phyloP scores from a whole-genome alignment of 2,113 vertebrate species.

The Vidua chalybeata region DNA sequence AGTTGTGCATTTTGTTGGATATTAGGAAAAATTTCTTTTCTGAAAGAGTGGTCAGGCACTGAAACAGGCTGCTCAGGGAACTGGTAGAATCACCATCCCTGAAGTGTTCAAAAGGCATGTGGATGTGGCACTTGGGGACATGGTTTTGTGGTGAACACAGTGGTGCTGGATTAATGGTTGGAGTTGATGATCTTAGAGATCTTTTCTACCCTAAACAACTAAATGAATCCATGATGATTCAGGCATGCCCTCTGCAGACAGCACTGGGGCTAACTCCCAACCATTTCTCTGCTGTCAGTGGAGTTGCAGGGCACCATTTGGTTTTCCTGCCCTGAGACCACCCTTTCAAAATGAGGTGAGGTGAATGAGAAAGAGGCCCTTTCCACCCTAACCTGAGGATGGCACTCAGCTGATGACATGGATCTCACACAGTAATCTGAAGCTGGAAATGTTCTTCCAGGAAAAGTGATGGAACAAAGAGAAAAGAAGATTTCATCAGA shows the following conservation, averaged over 20 bases:
- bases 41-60: not conserved
- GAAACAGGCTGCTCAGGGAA: not conserved
- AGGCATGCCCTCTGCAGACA: rapidly evolving
- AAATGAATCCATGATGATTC: rapidly evolving
- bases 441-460: not conserved
- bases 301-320: rapidly evolving
- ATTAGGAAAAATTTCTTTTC: not conserved
- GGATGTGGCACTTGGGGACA: not conserved
- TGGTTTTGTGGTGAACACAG: not conserved
- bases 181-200: not conserved
- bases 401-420: not conserved
- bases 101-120: not conserved
- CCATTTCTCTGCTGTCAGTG: not conserved
- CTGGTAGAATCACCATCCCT: not conserved
- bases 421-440: not conserved
- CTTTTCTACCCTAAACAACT: not conserved
- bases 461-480: not conserved
- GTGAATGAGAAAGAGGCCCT: not conserved
- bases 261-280: not conserved
- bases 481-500: not conserved
- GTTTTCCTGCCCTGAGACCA: not conserved
- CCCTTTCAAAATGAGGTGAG: not conserved
- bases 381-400: not conserved
- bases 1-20: not conserved
- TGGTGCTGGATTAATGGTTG: not conserved